Conservation (phyloP, 2,888 invertebrate species). For the Yponomeuta malinellus region DNA sequence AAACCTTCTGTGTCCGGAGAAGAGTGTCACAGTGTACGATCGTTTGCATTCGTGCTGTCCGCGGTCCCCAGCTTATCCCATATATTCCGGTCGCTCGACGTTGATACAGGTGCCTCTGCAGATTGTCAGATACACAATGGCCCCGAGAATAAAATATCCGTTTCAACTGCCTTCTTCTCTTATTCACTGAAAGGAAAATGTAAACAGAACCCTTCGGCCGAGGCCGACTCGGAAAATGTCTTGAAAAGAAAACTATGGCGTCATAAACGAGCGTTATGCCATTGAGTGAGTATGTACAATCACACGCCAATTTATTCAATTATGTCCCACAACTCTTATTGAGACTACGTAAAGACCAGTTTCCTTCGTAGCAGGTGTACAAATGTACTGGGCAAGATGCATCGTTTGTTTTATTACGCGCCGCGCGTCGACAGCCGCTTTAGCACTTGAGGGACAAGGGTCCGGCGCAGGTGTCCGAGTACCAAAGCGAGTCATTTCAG, state of each 20-base stretch:
- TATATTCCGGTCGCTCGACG: neutral
- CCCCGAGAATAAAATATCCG: neutral
- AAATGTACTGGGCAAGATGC: neutral
- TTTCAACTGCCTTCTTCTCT: neutral
- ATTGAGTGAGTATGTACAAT: neutral
- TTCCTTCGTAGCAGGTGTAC: neutral
- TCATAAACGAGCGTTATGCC: constrained; percentile 1
- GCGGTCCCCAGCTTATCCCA: neutral
- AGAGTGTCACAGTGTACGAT: neutral
- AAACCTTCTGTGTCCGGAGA: neutral
- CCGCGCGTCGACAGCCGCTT: neutral
- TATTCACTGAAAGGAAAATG: neutral
- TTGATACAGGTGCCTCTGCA: neutral
- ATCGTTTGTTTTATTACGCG: neutral
- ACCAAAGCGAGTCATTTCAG: neutral
- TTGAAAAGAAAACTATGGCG: neutral
- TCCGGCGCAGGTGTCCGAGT: neutral
- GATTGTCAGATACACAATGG: constrained; percentile 1
- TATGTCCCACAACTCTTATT: neutral
- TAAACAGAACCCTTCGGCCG: neutral
- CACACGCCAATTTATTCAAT: neutral
- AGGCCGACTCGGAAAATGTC: neutral
- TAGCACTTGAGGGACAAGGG: constrained; percentile 1
- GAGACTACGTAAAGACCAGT: neutral
- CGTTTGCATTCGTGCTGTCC: neutral